Percentiles rank a stretch among this genome's conserved stretches.
Evolutionary conservation across 2,113 vertebrate genomes (phyloP).

Genomic region (Piaya cayana): DNA sequence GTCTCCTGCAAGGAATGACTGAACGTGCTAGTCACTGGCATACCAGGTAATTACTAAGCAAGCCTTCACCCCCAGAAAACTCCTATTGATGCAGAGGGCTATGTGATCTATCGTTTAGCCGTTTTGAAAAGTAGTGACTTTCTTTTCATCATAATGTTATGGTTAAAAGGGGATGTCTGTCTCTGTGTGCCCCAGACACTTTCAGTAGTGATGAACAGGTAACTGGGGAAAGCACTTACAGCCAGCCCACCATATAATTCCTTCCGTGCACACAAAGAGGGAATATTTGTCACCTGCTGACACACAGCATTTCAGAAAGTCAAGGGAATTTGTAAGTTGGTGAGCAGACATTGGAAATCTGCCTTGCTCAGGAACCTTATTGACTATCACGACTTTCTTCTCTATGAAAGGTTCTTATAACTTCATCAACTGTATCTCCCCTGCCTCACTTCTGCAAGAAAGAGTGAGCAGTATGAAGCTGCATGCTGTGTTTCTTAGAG

Average conservation of each 20-base stretch:
- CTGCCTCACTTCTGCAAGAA: neutral
- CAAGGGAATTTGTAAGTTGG: neutral
- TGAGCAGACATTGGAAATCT: neutral
- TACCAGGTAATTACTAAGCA: neutral
- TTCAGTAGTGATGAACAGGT: neutral
- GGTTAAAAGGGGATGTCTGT: neutral
- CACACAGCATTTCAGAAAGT: neutral
- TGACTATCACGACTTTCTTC: neutral
- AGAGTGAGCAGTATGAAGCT: neutral
- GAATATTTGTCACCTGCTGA: conserved; percentile 22
- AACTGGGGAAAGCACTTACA: neutral
- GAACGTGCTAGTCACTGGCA: neutral
- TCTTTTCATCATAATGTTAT: neutral
- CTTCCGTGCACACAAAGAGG: neutral
- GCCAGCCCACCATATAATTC: neutral
- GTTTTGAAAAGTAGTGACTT: neutral
- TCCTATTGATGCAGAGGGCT: neutral
- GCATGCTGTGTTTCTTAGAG: neutral
- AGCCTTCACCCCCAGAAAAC: neutral
- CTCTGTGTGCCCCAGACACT: neutral
- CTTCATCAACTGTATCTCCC: neutral
- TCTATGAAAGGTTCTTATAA: neutral
- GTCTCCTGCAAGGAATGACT: neutral
- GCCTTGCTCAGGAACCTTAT: neutral
- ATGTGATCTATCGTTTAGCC: neutral